A percentile compares a stretch with the other conserved stretches of the same genome.
phyloP scores from a whole-genome alignment of 2,888 invertebrate genomes.

The Harmothoe impar region DNA sequence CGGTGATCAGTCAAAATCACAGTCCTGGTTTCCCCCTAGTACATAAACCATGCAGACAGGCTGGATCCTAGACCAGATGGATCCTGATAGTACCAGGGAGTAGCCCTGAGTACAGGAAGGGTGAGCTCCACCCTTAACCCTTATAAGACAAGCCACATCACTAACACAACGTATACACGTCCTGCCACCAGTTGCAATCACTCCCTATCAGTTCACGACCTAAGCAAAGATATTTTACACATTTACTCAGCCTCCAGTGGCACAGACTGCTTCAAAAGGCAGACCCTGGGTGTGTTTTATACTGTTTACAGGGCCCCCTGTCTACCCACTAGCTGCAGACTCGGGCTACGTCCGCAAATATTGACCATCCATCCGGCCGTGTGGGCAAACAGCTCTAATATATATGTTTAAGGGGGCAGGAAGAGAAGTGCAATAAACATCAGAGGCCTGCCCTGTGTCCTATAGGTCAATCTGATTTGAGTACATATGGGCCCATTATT shows the following conservation, averaged over 20 bases:
- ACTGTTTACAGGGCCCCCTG: background rate
- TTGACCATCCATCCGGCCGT: background rate
- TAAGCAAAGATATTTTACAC: background rate
- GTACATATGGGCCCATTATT: background rate
- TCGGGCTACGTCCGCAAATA: background rate
- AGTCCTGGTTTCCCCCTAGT: background rate
- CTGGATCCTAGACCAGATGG: background rate
- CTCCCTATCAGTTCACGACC: background rate
- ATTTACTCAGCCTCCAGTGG: background rate
- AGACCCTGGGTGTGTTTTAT: constrained; percentile 35
- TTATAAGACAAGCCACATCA: constrained; percentile 12
- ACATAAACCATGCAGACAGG: constrained; percentile 29
- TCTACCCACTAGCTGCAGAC: background rate
- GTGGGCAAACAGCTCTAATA: constrained; percentile 8
- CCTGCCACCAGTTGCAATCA: constrained; percentile 23
- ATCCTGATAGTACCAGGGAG: background rate
- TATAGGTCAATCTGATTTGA: background rate
- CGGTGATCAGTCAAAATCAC: constrained; percentile 6
- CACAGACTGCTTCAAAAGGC: background rate
- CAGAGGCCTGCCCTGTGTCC: background rate
- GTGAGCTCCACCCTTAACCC: constrained; percentile 6
- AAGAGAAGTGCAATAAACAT: background rate
- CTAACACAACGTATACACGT: background rate
- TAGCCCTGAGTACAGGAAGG: background rate
- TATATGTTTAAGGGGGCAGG: constrained; percentile 31